phyloP scores from a whole-genome alignment of 2,113 vertebrate species.

The Hippopotamus amphibius region DNA sequence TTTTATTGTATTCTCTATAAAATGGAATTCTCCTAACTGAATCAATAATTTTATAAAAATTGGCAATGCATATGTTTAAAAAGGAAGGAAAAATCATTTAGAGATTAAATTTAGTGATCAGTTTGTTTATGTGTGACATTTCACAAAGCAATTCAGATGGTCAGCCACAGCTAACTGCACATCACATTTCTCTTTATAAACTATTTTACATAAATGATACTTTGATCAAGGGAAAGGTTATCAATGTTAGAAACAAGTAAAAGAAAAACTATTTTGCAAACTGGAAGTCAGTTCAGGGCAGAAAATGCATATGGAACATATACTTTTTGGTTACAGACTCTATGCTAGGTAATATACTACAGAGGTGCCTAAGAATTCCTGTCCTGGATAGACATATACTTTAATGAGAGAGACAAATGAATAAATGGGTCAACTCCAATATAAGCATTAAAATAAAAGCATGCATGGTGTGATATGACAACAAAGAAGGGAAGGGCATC shows the following conservation, averaged over 20 bases:
- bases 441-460: neutral
- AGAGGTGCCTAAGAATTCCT: neutral
- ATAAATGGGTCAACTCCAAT: neutral
- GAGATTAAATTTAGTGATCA: neutral
- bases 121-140: neutral
- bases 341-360: neutral
- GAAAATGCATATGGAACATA: neutral
- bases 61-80: neutral
- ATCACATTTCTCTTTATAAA: neutral
- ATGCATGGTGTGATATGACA: neutral
- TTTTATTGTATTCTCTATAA: neutral
- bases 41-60: slow-evolving; percentile 7
- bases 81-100: neutral
- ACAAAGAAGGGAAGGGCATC: neutral
- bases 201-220: neutral
- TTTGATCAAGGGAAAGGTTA: neutral
- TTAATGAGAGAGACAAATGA: neutral
- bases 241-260: neutral
- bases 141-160: neutral
- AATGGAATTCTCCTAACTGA: neutral
- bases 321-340: neutral
- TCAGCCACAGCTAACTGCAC: neutral
- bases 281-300: neutral
- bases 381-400: neutral
- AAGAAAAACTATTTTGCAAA: neutral